These are phyloP conservation scores for Cantharis rufa DNA, from an alignment of 2,888 invertebrate species.

Conservation along the genomic window DNA sequence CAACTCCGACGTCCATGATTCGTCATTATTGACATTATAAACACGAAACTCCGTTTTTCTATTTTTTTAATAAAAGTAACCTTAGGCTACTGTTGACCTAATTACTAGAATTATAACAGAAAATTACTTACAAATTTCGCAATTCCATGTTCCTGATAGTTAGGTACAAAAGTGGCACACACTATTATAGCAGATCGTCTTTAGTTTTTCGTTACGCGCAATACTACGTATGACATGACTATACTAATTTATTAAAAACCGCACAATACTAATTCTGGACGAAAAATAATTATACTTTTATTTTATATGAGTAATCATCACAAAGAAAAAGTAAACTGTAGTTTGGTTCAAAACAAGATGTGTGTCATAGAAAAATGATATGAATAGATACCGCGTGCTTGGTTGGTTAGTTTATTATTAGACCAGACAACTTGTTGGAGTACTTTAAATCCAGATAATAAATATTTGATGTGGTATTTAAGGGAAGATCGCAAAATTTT, in stretches of 20 bases:
- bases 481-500: background rate
- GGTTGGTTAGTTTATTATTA: background rate
- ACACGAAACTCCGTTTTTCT: background rate
- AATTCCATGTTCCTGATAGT: background rate
- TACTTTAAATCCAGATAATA: background rate
- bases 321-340: background rate
- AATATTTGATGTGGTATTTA: slow-evolving; percentile 1
- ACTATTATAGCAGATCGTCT: background rate
- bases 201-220: background rate
- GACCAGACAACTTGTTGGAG: background rate
- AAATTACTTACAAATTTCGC: background rate
- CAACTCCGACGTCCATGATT: no score
- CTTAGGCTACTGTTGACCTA: background rate
- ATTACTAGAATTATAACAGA: background rate
- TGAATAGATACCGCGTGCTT: background rate
- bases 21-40: no score
- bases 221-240: background rate
- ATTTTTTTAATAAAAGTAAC: background rate
- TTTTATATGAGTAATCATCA: background rate
- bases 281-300: background rate
- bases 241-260: background rate
- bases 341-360: background rate
- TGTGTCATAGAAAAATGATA: background rate
- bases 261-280: background rate
- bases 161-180: background rate